These are phyloP conservation scores for Cacoxenus indagator DNA, from an alignment of 2,888 invertebrate genomes.

Conservation along the genomic window DNA sequence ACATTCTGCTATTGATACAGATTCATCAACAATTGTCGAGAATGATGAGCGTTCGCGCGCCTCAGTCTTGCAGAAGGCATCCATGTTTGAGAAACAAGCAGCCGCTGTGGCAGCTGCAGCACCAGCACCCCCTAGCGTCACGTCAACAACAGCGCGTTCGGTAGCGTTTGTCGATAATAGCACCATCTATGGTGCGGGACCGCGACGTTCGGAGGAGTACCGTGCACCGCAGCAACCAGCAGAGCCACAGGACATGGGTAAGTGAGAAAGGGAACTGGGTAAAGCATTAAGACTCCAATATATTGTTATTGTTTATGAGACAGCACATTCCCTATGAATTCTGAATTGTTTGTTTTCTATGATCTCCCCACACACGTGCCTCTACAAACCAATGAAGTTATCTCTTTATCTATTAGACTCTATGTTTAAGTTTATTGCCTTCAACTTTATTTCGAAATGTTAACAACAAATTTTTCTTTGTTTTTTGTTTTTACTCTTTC, in stretches of 20 bases:
- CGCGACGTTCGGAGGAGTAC: constrained; percentile 46
- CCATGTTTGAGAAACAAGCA: constrained; percentile 71
- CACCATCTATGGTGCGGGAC: constrained; percentile 18
- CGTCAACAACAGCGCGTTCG: constrained; percentile 18
- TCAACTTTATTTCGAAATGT: constrained; percentile 3
- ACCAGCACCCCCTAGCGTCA: constrained; percentile 22
- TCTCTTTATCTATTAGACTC: neutral
- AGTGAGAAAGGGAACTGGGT: constrained; percentile 39
- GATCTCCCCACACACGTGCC: neutral
- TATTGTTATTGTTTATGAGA: neutral
- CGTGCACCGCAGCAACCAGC: constrained; percentile 30
- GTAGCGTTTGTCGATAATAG: constrained; percentile 23
- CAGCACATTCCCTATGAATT: constrained; percentile 13
- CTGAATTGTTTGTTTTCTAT: neutral
- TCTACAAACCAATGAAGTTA: too few species aligned
- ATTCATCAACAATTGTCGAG: constrained; percentile 50
- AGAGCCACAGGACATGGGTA: constrained; percentile 66
- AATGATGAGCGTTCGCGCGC: constrained; percentile 69
- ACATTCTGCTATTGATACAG: constrained; percentile 38
- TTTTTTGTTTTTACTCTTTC: constrained; percentile 32
- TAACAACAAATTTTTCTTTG: constrained; percentile 19
- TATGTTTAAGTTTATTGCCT: neutral
- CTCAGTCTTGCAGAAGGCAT: constrained; percentile 70
- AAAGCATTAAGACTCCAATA: neutral
- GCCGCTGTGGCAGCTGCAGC: constrained; percentile 64